Evolutionary conservation across 2,888 invertebrate genomes (phyloP), one percentile per base, ranked within the genome.

Genomic region (Melinaea menophilus): DNA sequence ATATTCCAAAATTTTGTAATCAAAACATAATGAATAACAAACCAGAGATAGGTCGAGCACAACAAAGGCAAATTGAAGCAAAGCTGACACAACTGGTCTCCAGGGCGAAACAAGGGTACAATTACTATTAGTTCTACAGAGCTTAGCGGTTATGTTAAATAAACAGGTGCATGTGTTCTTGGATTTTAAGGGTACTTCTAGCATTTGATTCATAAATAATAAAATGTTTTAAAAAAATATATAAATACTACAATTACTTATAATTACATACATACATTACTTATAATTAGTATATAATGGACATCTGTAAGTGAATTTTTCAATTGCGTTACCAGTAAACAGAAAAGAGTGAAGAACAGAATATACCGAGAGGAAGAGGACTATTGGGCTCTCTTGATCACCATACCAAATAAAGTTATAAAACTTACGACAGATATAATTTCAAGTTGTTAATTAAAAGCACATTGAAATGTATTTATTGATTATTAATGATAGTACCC

Each of bases 21-120:
- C 41, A 62, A 60, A 67, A 60, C 58, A 64, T 56, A 60, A 62
- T 64, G 58, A 62, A 64, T 61, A 65, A 59, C 45, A 64, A 64
- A 64, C 55, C 56, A 58, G 55, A 61, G 65, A 56, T 51, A n/a
- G 48, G 61, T 31, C 11, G 45, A 35, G 34, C 58, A 45, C 45
- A 58, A 57, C 56, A 57, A 12, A 54, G 62, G 47, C 55, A 61
- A 61, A 60, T 47, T 57, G 55, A 54, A 62, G 54, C 57, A 13
- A 41, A n/a, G 45, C 45, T 48, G 51, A 65, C 62, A 62, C 60
- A 55, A 67, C 55, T 56, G 62, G 56, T 62, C 67, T 51, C 62
- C 55, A 22, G 60, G 58, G 61, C 51, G 59, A 47, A 46, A 58
- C 63, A 35, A 33, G 65, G 62, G 60, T 60, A 61, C 51, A 64